Conservation (phyloP, 1,140 invertebrate genomes). For the Chlorops oryzae region DNA sequence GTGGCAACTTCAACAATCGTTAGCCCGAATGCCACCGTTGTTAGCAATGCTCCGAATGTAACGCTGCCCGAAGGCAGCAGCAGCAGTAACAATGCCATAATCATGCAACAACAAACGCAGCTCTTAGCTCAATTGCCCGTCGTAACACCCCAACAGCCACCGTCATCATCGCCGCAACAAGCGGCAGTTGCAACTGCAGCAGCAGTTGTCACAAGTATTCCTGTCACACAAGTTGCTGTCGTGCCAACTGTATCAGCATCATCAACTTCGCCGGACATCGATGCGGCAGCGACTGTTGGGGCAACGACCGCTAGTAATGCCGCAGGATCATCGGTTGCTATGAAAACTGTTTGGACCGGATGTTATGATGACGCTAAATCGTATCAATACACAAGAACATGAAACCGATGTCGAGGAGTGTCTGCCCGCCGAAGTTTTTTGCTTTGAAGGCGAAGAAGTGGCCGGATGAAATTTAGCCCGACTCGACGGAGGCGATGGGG, state of each 20-base stretch:
- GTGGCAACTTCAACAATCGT: conserved; percentile 42
- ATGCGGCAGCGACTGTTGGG: conserved; percentile 10
- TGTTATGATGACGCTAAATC: conserved; percentile 71
- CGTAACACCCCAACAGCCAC: conserved; percentile 27
- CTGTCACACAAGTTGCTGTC: conserved; percentile 21
- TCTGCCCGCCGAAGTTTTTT: conserved; percentile 65
- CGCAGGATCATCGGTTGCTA: conserved; percentile 14
- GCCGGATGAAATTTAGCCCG: conserved; percentile 51
- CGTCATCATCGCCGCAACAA: conserved; percentile 17
- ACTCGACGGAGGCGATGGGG: neutral
- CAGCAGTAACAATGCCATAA: too few species aligned
- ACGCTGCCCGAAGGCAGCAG: too few species aligned
- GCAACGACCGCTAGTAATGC: conserved; percentile 10
- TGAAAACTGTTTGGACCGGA: too few species aligned
- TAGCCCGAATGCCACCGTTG: conserved; percentile 29
- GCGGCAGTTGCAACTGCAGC: conserved; percentile 22
- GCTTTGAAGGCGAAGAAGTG: conserved; percentile 75
- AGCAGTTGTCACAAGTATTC: neutral
- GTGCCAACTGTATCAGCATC: conserved; percentile 23
- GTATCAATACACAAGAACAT: conserved; percentile 79
- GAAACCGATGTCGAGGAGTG: conserved; percentile 78
- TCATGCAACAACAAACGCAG: conserved; percentile 7
- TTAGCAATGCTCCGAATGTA: too few species aligned
- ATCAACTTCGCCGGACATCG: conserved; percentile 16
- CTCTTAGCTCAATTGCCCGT: too few species aligned